phyloP scores from a whole-genome alignment of 2,888 invertebrate species.

The Hyles lineata region DNA sequence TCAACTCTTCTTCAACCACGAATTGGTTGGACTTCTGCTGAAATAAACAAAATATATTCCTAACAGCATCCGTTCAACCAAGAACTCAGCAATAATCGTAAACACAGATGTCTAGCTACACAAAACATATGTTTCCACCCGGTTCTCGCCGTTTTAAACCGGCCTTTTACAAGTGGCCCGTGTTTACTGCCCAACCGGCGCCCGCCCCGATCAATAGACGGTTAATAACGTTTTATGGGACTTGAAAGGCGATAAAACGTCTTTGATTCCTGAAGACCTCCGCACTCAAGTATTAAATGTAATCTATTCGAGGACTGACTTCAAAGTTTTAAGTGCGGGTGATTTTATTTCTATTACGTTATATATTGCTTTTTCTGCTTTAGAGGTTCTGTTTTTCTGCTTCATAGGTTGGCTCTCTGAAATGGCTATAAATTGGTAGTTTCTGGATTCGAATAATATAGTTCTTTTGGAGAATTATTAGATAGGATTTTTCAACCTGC shows the following conservation, averaged over 20 bases:
- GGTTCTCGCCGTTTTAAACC: slow-evolving; percentile 3
- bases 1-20: too few relatives aligned
- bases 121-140: not conserved
- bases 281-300: not conserved
- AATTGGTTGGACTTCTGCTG: too few relatives aligned
- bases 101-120: not conserved
- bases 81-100: too few relatives aligned
- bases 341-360: not conserved
- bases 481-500: too few relatives aligned
- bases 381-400: too few relatives aligned
- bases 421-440: too few relatives aligned
- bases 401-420: too few relatives aligned
- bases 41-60: not conserved
- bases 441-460: too few relatives aligned
- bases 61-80: not conserved
- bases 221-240: slow-evolving; percentile 9
- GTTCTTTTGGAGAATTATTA: too few relatives aligned
- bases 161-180: not conserved
- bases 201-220: not conserved
- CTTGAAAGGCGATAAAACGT: slow-evolving; percentile 10
- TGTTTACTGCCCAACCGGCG: slow-evolving; percentile 1
- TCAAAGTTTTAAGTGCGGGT: not conserved
- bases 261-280: slow-evolving; percentile 17
- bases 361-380: too few relatives aligned
- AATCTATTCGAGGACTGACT: not conserved